A percentile compares a stretch with the other conserved stretches of the same genome.
Conservation (phyloP, 2,797 vertebrate species). For the Cacajao melanocephalus region DNA sequence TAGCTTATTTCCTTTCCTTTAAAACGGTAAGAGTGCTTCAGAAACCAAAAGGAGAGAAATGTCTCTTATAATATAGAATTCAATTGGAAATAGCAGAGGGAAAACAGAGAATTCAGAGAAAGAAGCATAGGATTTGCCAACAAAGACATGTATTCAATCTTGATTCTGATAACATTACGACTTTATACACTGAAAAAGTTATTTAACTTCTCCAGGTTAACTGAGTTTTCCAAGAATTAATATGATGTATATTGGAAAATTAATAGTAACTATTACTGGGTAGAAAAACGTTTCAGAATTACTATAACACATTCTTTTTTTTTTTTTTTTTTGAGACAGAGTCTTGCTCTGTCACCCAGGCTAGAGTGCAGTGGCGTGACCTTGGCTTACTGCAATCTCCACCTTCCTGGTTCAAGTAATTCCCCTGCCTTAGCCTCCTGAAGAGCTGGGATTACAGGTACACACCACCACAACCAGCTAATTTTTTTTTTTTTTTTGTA, state of each 20-base stretch:
- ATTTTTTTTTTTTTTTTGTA: too few species aligned
- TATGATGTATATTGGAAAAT: neutral
- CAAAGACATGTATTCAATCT: neutral
- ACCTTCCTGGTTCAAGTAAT: too few species aligned
- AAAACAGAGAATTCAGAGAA: neutral
- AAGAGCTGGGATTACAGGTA: too few species aligned
- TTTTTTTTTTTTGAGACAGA: too few species aligned
- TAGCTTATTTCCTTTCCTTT: neutral
- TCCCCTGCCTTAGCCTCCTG: too few species aligned
- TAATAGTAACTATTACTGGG: neutral
- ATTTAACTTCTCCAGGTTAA: constrained; percentile 8
- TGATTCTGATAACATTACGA: neutral
- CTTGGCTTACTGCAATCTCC: too few species aligned
- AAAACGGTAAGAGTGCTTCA: neutral
- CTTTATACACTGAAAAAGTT: constrained; percentile 8
- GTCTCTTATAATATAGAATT: neutral
- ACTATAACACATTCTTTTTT: neutral
- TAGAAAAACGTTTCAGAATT: neutral
- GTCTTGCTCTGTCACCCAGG: too few species aligned
- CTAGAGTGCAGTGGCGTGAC: too few species aligned
- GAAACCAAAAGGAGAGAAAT: neutral
- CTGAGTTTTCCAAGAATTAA: constrained; percentile 38
- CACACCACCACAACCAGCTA: too few species aligned
- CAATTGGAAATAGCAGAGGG: neutral
- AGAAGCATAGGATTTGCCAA: neutral